Conservation (phyloP, 2,113 vertebrate genomes). For the Rhynchopsitta pachyrhyncha region DNA sequence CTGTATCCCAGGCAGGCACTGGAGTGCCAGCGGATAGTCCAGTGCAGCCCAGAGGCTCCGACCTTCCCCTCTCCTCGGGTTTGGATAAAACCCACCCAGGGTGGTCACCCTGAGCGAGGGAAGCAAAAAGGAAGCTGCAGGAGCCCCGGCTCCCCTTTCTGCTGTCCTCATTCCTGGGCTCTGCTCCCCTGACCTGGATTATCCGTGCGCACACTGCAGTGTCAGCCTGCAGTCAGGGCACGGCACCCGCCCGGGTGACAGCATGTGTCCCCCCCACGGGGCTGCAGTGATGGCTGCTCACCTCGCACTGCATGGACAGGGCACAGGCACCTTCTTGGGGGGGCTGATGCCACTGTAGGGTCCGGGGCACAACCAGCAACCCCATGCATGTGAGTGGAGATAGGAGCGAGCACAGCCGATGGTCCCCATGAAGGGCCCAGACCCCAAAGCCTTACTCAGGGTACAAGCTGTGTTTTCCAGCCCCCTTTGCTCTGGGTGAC, state of each 20-base stretch:
- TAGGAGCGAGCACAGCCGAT: rapidly evolving
- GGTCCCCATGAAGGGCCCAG: rapidly evolving
- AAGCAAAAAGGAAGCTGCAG: background rate
- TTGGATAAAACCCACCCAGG: background rate
- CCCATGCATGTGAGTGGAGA: background rate
- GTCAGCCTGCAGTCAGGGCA: background rate
- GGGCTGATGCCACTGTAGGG: conserved; percentile 19
- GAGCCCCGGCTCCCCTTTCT: background rate
- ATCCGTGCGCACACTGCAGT: rapidly evolving
- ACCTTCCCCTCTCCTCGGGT: background rate
- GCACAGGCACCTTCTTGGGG: conserved; percentile 2
- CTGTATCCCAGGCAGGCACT: background rate
- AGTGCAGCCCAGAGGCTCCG: background rate
- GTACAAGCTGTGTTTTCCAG: background rate
- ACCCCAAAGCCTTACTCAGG: background rate
- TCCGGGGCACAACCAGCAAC: rapidly evolving
- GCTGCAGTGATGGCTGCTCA: conserved; percentile 4
- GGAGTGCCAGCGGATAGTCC: conserved; percentile 52
- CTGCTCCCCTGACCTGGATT: background rate
- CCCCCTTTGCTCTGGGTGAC: background rate
- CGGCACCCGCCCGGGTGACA: conserved; percentile 10
- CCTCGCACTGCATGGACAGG: conserved; percentile 69
- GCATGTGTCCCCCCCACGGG: conserved; percentile 58
- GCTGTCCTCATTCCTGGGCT: background rate
- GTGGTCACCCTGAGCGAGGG: background rate